A percentile compares a stretch with the other conserved stretches of the same genome.
These are phyloP conservation scores for Sciurus vulgaris DNA, from an alignment of 2,797 vertebrate genomes.

Conservation along the genomic window DNA sequence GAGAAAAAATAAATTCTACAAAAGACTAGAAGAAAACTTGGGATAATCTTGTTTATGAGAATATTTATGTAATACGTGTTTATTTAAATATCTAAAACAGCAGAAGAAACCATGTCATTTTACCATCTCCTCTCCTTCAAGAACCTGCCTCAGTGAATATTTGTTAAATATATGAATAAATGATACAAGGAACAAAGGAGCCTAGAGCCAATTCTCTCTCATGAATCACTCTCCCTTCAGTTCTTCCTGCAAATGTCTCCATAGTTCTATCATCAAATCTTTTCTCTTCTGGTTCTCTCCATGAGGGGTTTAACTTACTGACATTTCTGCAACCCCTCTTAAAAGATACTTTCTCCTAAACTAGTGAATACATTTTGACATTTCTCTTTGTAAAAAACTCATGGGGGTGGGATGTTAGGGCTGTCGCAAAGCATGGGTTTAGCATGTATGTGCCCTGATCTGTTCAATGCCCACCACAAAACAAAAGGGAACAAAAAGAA, in stretches of 20 bases:
- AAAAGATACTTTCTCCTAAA: background rate
- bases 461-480: background rate
- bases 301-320: background rate
- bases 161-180: conserved; percentile 43
- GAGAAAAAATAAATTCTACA: background rate
- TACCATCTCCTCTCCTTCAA: background rate
- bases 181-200: background rate
- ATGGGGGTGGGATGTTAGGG: fast-evolving
- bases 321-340: background rate
- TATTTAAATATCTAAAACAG: conserved; percentile 65
- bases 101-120: conserved; percentile 16
- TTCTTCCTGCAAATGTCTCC: background rate
- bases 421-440: no score
- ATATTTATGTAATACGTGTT: background rate
- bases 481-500: background rate
- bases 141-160: background rate
- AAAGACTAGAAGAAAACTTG: background rate
- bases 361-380: background rate
- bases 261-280: background rate
- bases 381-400: background rate
- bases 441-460: fast-evolving
- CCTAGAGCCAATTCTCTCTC: background rate
- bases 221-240: background rate
- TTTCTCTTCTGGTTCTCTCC: background rate
- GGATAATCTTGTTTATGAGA: conserved; percentile 5